Conservation (phyloP, 2,888 invertebrate species). For the Linnaemya tessellans region DNA sequence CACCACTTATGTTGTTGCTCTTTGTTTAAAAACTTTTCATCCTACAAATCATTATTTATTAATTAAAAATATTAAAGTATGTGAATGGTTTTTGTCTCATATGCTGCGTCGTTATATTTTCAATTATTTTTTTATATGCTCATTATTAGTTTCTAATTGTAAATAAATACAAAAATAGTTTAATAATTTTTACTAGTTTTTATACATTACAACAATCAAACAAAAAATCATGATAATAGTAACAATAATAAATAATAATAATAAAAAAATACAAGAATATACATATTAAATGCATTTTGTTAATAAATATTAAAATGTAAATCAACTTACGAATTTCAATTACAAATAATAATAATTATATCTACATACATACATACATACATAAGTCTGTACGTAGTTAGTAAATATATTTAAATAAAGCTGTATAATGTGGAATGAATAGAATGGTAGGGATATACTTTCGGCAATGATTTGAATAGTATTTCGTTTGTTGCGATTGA, state of each 20-base stretch:
- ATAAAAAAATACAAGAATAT: background rate
- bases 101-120: background rate
- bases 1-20: background rate
- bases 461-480: slow-evolving; percentile 5
- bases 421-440: slow-evolving; percentile 17
- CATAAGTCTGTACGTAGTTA: background rate
- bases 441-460: background rate
- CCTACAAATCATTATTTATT: no score
- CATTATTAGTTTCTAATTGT: background rate
- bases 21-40: no score
- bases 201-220: background rate
- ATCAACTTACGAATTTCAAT: background rate
- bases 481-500: slow-evolving; percentile 15
- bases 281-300: background rate
- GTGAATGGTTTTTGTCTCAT: no score
- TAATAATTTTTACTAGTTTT: background rate
- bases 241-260: no score
- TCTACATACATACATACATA: background rate
- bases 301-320: background rate
- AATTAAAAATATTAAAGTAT: no score
- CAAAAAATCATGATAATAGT: background rate
- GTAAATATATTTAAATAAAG: slow-evolving; percentile 12
- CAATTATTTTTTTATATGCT: slow-evolving; percentile 19
- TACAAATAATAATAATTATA: background rate
- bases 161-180: slow-evolving; percentile 1